These are phyloP conservation scores for Anabas testudineus DNA, from an alignment of 2,797 vertebrate species.

Conservation along the genomic window DNA sequence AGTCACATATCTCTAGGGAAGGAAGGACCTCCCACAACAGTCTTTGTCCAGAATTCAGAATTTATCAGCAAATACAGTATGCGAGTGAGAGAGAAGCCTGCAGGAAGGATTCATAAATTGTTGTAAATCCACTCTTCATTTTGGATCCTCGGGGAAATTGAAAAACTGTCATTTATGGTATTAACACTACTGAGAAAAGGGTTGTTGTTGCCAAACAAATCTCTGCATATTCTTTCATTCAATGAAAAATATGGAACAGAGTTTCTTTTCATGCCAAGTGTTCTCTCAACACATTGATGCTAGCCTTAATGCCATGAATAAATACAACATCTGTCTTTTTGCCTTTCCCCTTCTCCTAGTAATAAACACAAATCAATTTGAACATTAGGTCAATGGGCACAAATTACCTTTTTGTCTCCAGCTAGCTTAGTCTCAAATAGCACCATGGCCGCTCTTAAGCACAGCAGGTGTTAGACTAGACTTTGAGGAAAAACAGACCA, in stretches of 20 bases:
- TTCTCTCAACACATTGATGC: slow-evolving; percentile 21
- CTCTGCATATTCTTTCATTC: slow-evolving; percentile 10
- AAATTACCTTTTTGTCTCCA: slow-evolving; percentile 33
- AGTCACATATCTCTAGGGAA: slow-evolving; percentile 6
- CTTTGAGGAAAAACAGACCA: slow-evolving; percentile 8
- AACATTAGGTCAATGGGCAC: slow-evolving; percentile 30
- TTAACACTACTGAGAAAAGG: slow-evolving; percentile 9
- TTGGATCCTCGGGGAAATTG: slow-evolving; percentile 45
- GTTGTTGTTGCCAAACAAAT: slow-evolving; percentile 25
- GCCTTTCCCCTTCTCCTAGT: background rate
- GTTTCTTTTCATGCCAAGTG: background rate
- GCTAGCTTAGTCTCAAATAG: slow-evolving; percentile 31
- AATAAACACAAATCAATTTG: background rate
- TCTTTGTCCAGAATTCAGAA: background rate
- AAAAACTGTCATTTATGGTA: slow-evolving; percentile 68
- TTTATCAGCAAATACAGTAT: slow-evolving; percentile 1
- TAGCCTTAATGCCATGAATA: background rate
- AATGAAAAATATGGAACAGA: slow-evolving; percentile 18
- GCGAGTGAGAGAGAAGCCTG: slow-evolving; percentile 13
- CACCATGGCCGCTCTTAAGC: slow-evolving; percentile 31
- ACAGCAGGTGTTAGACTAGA: slow-evolving; percentile 40
- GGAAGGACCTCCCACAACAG: background rate
- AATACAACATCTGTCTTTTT: background rate
- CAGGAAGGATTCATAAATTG: slow-evolving; percentile 41
- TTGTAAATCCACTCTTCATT: slow-evolving; percentile 68